Base-by-base conservation (phyloP, 1,140 invertebrate genomes). In the Dinothrombium tinctorium region DNA sequence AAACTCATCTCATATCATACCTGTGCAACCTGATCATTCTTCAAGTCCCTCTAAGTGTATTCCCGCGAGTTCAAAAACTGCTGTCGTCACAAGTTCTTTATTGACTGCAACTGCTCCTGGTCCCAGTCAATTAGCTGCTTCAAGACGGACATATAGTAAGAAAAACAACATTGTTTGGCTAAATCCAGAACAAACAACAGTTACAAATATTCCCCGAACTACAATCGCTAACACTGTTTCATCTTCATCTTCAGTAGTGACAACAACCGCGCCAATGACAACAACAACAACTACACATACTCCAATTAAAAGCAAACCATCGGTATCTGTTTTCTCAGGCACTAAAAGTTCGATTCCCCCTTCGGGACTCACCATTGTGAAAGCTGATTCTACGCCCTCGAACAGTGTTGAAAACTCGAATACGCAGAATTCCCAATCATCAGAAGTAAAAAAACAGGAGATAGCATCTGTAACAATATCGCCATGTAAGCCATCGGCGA, bases 161-260 rank as follows among this genome's bases (percentile, higher is more conserved):
- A 43, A 37, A 22, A 36, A 22, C 7, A 40, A 40, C 20, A 43
- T 43, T 36, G 33, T 43, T 2, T 43, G 41, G 41, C 9, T 43
- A 6, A 43, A 35, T 26, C 41, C 41, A 2, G 41, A 37, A 20
- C 24, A 9, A 15, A 20, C 39, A 25, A 40, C 8, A 20, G 9
- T 17, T 9, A 17, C 33, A 9, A n/a, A n/a, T n/a, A n/a, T n/a
- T n/a, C n/a, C n/a, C n/a, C n/a, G n/a, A n/a, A n/a, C n/a, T n/a
- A n/a, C n/a, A n/a, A 28, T 28, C 26, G 20, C 14, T 37, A 15
- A 4, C 19, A 20, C 20, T 20, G 14, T 21, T 15, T 25, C 37
- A 26, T 9, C 25, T 3, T 17, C 37, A 2, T n/a, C 25, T 2
- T 28, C 23, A 15, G 29, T 9, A 11, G 20, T 12, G 15, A 14